A percentile compares a stretch with the other conserved stretches of the same genome.
Evolutionary conservation across 2,113 vertebrate genomes (phyloP).

Genomic region (Solea senegalensis): DNA sequence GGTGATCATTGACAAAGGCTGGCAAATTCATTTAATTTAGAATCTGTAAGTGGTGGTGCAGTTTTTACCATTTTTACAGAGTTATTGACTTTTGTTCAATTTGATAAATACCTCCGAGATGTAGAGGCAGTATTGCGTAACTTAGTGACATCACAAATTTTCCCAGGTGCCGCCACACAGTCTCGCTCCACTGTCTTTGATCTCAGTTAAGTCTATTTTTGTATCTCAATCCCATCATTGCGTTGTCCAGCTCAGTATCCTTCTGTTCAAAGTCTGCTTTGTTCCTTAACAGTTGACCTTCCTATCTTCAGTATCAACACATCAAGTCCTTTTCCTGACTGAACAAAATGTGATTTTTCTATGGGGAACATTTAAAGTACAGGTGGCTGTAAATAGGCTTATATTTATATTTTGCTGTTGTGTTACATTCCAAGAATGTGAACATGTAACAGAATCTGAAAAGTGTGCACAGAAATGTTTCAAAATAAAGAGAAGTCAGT

Average conservation of each 20-base stretch:
- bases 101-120: no score
- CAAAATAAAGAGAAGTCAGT: constrained; percentile 68
- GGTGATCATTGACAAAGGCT: background rate
- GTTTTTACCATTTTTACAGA: no score
- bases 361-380: constrained; percentile 46
- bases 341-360: constrained; percentile 31
- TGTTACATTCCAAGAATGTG: constrained; percentile 76
- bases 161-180: constrained; percentile 2
- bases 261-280: constrained; percentile 1
- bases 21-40: background rate
- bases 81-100: no score
- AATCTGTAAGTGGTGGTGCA: background rate
- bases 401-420: constrained; percentile 64
- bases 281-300: background rate
- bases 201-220: background rate
- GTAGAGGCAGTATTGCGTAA: no score
- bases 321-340: constrained; percentile 32
- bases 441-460: constrained; percentile 35
- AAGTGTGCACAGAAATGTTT: constrained; percentile 53
- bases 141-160: background rate
- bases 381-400: constrained; percentile 61
- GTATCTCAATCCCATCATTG: background rate
- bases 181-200: background rate
- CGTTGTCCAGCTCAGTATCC: constrained; percentile 2
- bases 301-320: background rate